Conservation (phyloP, 2,113 vertebrate species). For the Alexandromys fortis region DNA sequence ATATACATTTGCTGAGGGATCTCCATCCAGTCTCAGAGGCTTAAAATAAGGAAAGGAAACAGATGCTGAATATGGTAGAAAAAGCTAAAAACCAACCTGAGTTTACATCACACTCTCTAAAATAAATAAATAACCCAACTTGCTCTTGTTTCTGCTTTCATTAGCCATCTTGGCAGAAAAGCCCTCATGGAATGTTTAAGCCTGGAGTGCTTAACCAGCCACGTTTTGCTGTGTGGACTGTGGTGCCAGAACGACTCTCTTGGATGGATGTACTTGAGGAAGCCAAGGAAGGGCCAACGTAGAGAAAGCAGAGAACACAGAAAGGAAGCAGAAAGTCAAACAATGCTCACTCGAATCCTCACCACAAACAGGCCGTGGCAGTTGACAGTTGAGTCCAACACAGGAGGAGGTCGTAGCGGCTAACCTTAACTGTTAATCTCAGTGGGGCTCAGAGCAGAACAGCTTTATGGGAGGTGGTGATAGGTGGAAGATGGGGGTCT, state of each 20-base stretch:
- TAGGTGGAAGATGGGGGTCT: neutral
- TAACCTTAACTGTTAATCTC: neutral
- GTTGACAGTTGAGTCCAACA: neutral
- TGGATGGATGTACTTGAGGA: neutral
- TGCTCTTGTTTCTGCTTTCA: constrained; percentile 54
- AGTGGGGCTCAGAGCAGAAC: neutral
- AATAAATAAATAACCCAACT: neutral
- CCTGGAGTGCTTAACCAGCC: constrained; percentile 51
- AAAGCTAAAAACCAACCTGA: constrained; percentile 75
- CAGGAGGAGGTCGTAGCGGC: no score
- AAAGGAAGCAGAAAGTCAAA: neutral
- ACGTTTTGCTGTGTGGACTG: constrained; percentile 52
- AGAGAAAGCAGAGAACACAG: neutral
- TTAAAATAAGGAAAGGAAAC: constrained; percentile 65
- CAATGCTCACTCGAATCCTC: neutral
- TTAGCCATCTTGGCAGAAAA: constrained; percentile 64
- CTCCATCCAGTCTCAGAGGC: constrained; percentile 77
- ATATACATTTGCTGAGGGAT: constrained; percentile 82
- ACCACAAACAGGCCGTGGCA: neutral
- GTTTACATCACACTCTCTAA: neutral
- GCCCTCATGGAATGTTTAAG: constrained; percentile 65
- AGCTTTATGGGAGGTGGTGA: neutral
- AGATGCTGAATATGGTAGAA: constrained; percentile 36
- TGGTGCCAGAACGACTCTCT: neutral
- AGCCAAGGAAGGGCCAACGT: neutral